Base-by-base conservation (phyloP, 2,888 invertebrate species). In the Hyles lineata region DNA sequence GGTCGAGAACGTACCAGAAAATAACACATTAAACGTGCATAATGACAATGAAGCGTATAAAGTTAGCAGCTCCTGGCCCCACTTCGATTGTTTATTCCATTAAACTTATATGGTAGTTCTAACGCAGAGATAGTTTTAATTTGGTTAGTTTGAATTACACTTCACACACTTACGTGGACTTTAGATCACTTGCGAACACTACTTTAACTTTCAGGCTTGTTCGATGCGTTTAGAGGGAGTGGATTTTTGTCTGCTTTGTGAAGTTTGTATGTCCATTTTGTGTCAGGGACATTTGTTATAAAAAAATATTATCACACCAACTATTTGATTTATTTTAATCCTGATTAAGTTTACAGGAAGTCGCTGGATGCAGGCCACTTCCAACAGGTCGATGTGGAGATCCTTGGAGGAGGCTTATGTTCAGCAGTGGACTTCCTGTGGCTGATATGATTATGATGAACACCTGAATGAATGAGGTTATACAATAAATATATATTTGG, bases 31-130 rank as follows among this genome's bases (percentile, higher is more conserved):
- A 25, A 60, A 60, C 6, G 7, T 60, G 60, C 60, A 23, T 23
- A 15, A 58, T 58, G 43, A 63, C 35, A 43, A 9, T 43, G 43
- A 35, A 43, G 21, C 9, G 1, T 21, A 15, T 23, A 50, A 67
- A 43, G 23, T 67, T 70, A 23, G 50, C 50, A 35, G 59, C 67
- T 70, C 71, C 71, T 11, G n/a, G 70, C 23, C 71, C 61, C 63
- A 35, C 72, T 73, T 76, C 73, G 86, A 90, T 91, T 85, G 90
- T 86, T 86, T 91, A 92, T 92, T 92, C 92, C 88, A 92, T 92
- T 91, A 91, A 92, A 90, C 83, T 92, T 90, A 84, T 84, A 87
- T 80, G 76, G 82, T 77, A 82, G 82, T 82, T 81, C 76, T 81
- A 79, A 81, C 80, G 74, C 76, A 73, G 73, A 72, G 73, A 70